A percentile compares a stretch with the other conserved stretches of the same genome.
phyloP scores from a whole-genome alignment of 2,888 invertebrate species.

The Smittia aterrima region DNA sequence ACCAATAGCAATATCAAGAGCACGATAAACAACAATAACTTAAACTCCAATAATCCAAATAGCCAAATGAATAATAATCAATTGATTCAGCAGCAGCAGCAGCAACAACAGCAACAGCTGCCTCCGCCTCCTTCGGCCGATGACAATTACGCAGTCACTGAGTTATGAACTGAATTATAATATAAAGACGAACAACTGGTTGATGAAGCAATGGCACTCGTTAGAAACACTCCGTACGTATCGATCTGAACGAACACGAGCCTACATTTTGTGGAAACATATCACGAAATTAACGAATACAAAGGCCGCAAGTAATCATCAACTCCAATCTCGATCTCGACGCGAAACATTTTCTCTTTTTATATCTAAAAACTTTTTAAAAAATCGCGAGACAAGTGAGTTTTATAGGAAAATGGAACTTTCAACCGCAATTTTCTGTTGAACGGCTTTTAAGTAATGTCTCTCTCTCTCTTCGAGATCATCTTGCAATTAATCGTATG shows the following conservation, averaged over 20 bases:
- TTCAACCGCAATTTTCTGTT: too few relatives aligned
- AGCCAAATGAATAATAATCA: constrained; percentile 39
- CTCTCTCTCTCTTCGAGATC: too few relatives aligned
- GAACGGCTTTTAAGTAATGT: too few relatives aligned
- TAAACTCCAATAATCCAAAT: constrained; percentile 31
- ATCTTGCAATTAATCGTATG: too few relatives aligned
- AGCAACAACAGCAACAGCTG: constrained; percentile 43
- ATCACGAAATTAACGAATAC: background rate
- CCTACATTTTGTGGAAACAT: background rate
- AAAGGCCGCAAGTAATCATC: too few relatives aligned
- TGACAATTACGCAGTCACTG: constrained; percentile 54
- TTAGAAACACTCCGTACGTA: constrained; percentile 36
- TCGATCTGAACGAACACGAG: constrained; percentile 26
- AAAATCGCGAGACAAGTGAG: too few relatives aligned
- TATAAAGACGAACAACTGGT: background rate
- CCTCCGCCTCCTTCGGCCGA: constrained; percentile 44
- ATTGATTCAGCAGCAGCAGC: constrained; percentile 45
- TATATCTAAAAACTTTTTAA: too few relatives aligned
- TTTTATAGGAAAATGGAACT: too few relatives aligned
- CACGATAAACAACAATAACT: constrained; percentile 28
- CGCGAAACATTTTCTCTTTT: too few relatives aligned
- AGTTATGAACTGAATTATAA: constrained; percentile 49
- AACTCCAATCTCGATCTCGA: too few relatives aligned
- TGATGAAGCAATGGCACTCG: constrained; percentile 22
- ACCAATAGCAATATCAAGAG: constrained; percentile 41